phyloP scores from a whole-genome alignment of 2,888 invertebrate species.

The Chloromyia formosa region DNA sequence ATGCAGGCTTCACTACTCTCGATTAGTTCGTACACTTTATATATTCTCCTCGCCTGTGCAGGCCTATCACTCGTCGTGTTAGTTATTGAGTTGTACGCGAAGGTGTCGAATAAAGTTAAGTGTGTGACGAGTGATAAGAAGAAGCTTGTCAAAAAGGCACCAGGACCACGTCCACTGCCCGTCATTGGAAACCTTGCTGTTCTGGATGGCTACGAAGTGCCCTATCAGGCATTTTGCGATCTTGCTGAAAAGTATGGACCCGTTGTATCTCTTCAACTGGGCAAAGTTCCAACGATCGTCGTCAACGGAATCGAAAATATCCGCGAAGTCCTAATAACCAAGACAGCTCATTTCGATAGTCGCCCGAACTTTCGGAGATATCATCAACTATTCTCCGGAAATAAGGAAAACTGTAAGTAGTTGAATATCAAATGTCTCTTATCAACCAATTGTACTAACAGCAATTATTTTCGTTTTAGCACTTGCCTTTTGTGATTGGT shows the following conservation, averaged over 20 bases:
- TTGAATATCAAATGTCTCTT: slow-evolving; percentile 16
- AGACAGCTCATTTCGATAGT: slow-evolving; percentile 71
- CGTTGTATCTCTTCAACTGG: slow-evolving; percentile 67
- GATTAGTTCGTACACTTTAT: slow-evolving; percentile 51
- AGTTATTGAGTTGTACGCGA: slow-evolving; percentile 45
- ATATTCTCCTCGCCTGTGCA: slow-evolving; percentile 50
- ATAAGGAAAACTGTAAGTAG: slow-evolving; percentile 75
- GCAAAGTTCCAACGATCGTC: slow-evolving; percentile 67
- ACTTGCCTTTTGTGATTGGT: slow-evolving; percentile 76
- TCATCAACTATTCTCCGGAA: slow-evolving; percentile 70
- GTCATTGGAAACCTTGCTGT: slow-evolving; percentile 69
- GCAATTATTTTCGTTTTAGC: slow-evolving; percentile 64
- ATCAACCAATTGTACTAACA: too few species aligned
- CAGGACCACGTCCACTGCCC: slow-evolving; percentile 67
- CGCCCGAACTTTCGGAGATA: slow-evolving; percentile 73
- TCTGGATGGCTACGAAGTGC: slow-evolving; percentile 68
- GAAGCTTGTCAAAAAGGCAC: slow-evolving; percentile 59
- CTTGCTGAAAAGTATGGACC: slow-evolving; percentile 67
- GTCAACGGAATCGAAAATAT: slow-evolving; percentile 70
- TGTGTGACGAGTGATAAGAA: slow-evolving; percentile 34
- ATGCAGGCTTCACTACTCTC: slow-evolving; percentile 49
- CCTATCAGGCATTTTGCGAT: slow-evolving; percentile 69
- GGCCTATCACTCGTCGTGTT: slow-evolving; percentile 49
- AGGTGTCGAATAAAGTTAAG: slow-evolving; percentile 32
- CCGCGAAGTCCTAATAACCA: slow-evolving; percentile 67